Conservation (phyloP, 2,888 invertebrate species). For the Ennomos quercinarius region DNA sequence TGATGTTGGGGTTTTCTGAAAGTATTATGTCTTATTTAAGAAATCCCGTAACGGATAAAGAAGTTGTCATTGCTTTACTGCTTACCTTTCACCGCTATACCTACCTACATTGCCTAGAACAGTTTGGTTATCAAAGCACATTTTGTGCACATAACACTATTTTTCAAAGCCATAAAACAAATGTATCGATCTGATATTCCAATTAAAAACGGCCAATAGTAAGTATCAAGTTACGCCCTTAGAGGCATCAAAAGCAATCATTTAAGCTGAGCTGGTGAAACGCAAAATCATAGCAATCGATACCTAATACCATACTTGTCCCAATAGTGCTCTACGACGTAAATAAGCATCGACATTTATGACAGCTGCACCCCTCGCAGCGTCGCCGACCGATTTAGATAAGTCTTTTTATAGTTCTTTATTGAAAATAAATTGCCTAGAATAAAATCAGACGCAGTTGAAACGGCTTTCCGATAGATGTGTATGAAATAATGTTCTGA, state of each 20-base stretch:
- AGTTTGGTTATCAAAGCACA: neutral
- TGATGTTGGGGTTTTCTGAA: neutral
- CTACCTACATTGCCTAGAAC: neutral
- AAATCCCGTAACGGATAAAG: slow-evolving; percentile 17
- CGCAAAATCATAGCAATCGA: slow-evolving; percentile 18
- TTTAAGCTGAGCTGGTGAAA: slow-evolving; percentile 4
- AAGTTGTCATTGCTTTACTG: slow-evolving; percentile 28
- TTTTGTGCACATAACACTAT: neutral
- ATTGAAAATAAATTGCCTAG: slow-evolving; percentile 86
- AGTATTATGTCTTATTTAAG: slow-evolving; percentile 12
- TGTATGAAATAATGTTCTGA: slow-evolving; percentile 80
- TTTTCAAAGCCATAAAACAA: neutral
- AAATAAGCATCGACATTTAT: slow-evolving; percentile 81
- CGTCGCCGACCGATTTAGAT: slow-evolving; percentile 81
- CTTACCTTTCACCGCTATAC: slow-evolving; percentile 2
- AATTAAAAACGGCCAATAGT: neutral
- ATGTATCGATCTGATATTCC: neutral
- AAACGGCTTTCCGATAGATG: slow-evolving; percentile 84
- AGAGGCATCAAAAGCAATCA: slow-evolving; percentile 9
- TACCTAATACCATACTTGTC: slow-evolving; percentile 48
- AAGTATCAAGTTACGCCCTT: slow-evolving; percentile 6
- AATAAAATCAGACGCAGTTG: slow-evolving; percentile 83
- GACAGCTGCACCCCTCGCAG: slow-evolving; percentile 73
- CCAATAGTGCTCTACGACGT: slow-evolving; percentile 68
- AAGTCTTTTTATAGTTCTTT: slow-evolving; percentile 86